Base-by-base conservation (phyloP, 2,113 vertebrate genomes). In the Zosterops pallidus region DNA sequence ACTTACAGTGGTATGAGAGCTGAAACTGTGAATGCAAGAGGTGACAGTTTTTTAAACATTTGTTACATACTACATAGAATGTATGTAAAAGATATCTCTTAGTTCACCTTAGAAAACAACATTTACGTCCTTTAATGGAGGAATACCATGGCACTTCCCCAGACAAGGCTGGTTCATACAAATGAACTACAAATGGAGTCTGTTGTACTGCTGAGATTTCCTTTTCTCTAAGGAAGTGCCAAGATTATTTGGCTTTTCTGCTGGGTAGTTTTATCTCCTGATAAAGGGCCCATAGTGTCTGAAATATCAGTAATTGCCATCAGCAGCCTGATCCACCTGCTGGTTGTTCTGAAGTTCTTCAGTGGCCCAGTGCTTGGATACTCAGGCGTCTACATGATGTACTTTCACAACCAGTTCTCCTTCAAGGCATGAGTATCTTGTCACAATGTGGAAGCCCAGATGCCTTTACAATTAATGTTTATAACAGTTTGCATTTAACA, bases 1-100 rank as follows among this genome's bases (percentile, higher is more conserved):
- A 5, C 39, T 42, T 47, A 11, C 1, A 33, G 4, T 26, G 7
- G 1, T 19, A 21, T 31, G 11, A 68, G 8, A 4, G 17, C 6
- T 72, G 8, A 46, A 47, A 28, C 31, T 42, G 6, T 71, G 25
- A 63, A 68, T 20, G 9, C 22, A 63, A 49, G 9, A 26, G 15
- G 9, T 56, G 24, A 39, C 13, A 4, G 11, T 13, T 67, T 92
- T 85, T 59, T 29, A 55, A 60, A 47, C 1, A 16, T 50, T 50
- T 76, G 0, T 56, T 56, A 31, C 7, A 4, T 44, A 6, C 3
- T 19, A 25, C 24, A 24, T n/a, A 31, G 47, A 91, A 70, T 26
- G 1, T 37, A 59, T 41, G 11, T 23, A 52, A 74, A 39, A 25
- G 6, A 44, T 59, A 42, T 18, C 10, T 69, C 37, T 37, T 2